Evolutionary conservation across 2,797 vertebrate species (phyloP).

Genomic region (Pipistrellus pipistrellus): DNA sequence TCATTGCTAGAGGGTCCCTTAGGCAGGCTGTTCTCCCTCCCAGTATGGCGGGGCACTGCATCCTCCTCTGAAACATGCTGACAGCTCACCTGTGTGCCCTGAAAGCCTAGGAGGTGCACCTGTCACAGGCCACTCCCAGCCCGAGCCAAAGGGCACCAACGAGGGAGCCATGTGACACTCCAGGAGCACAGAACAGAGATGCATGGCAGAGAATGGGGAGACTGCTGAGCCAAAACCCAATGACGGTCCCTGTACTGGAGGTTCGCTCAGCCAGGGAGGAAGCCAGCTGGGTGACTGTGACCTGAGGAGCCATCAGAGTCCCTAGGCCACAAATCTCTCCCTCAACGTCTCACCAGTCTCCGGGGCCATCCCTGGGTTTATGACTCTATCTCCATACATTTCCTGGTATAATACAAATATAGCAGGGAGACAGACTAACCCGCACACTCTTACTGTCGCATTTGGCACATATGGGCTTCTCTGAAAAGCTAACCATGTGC

Average conservation of each 20-base stretch:
- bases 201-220: rapidly evolving
- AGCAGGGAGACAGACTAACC: not conserved
- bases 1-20: not conserved
- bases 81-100: not conserved
- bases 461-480: not conserved
- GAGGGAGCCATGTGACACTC: rapidly evolving
- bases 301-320: not conserved
- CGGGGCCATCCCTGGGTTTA: not conserved
- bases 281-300: not conserved
- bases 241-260: rapidly evolving
- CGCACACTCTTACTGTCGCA: not conserved
- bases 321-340: not conserved
- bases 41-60: not conserved
- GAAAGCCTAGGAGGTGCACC: not conserved
- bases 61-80: too few relatives aligned
- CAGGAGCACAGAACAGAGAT: rapidly evolving
- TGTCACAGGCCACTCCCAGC: not conserved
- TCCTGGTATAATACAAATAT: not conserved
- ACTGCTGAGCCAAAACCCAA: not conserved
- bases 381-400: not conserved
- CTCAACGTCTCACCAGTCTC: not conserved
- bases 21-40: not conserved
- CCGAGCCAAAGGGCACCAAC: not conserved
- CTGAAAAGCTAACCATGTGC: not conserved
- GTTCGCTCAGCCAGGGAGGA: not conserved